Base-by-base conservation (phyloP, 1,140 invertebrate genomes). In the Asobara japonica region DNA sequence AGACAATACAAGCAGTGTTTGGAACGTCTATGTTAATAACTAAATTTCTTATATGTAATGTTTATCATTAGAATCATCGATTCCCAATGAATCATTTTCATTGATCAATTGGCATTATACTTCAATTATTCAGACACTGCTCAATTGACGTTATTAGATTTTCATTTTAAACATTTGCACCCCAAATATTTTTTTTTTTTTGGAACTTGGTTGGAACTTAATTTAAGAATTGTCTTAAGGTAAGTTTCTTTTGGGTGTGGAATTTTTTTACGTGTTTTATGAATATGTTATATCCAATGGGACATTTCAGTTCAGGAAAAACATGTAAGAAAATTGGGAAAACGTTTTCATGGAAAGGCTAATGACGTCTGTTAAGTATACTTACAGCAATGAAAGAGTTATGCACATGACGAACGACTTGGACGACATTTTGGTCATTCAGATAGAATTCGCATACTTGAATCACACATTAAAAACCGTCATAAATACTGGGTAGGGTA, bases 1-100 rank as follows among this genome's bases (percentile, higher is more conserved):
- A 84, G 51, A 56, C 25, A 27, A 56, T 27, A 56, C 51, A 56
- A 56, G 51, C 51, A 56, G 51, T 56, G 51, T 56, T 56, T 56
- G 51, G 51, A n/a, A 56, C 51, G 51, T 56, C 51, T 56, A 56
- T 56, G 51, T 56, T 56, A 56, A 13, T 56, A 18, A 56, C 51
- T 56, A 56, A 56, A 56, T 56, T 56, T 56, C 22, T 56, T 56
- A 6, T 56, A 18, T 56, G 51, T 56, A 56, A 56, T 25, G 7
- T 25, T 6, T 36, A 25, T 56, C 51, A 56, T 56, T 56, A 56
- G 51, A 56, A 62, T 71, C 38, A 30, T 67, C 38, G 20, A 45
- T 41, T 67, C 41, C 18, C 41, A 45, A 45, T 13, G 41, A 45
- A 45, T 45, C 41, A 45, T 45, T 16, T n/a, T 45, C 41, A 45